Evolutionary conservation across 2,113 vertebrate species (phyloP).

Genomic region (Paracanthobrama guichenoti): DNA sequence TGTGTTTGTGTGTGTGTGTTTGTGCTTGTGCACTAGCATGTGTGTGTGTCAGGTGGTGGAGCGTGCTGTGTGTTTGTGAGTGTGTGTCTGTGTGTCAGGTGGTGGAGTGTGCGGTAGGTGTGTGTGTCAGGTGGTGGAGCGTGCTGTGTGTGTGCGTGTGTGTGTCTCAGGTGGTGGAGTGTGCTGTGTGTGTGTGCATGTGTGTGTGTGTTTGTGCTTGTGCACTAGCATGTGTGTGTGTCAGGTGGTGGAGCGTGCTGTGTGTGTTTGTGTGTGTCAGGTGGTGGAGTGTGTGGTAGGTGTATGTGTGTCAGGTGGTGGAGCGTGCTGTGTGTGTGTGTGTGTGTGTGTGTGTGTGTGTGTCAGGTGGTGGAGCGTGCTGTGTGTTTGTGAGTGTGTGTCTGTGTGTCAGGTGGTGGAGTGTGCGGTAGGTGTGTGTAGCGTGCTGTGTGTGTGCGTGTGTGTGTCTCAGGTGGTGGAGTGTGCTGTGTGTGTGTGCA

Average conservation of each 20-base stretch:
- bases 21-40: background rate
- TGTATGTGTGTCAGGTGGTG: conserved; percentile 27
- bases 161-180: too few relatives aligned
- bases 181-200: too few relatives aligned
- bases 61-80: background rate
- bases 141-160: background rate
- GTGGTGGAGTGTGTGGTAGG: background rate
- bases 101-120: too few relatives aligned
- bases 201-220: too few relatives aligned
- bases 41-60: background rate
- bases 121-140: too few relatives aligned
- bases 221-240: too few relatives aligned
- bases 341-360: conserved; percentile 7
- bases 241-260: background rate
- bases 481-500: background rate
- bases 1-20: conserved; percentile 1
- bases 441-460: background rate
- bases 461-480: too few relatives aligned
- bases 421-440: conserved; percentile 24
- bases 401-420: too few relatives aligned
- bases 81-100: conserved; percentile 19
- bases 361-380: too few relatives aligned
- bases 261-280: background rate
- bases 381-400: background rate
- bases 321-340: background rate